These are phyloP conservation scores for Folsomia manolachei DNA, from an alignment of 2,888 invertebrate species.

Conservation along the genomic window DNA sequence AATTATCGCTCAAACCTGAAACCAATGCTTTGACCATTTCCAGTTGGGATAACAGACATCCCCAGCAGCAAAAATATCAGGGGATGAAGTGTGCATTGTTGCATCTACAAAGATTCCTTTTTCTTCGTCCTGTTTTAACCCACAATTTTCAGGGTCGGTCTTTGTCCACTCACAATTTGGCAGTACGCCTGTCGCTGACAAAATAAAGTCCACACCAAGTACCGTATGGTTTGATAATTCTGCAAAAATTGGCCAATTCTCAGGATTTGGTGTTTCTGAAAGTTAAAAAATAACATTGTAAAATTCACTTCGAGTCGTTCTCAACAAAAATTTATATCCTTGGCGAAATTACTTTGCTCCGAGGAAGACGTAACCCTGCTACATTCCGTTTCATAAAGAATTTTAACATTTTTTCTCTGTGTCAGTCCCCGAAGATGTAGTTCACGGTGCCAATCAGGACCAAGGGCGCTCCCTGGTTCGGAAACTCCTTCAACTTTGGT, in stretches of 20 bases:
- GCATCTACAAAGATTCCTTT: conserved; percentile 84
- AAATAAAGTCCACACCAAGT: conserved; percentile 80
- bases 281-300: too few species aligned
- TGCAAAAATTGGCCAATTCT: conserved; percentile 67
- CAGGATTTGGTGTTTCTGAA: too few species aligned
- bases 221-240: conserved; percentile 69
- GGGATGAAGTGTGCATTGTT: conserved; percentile 74
- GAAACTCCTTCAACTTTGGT: conserved; percentile 46
- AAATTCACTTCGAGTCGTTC: too few species aligned
- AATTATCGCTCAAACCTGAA: conserved; percentile 54
- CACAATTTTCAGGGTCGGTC: background rate
- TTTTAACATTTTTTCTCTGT: conserved; percentile 55
- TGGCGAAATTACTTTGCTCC: background rate
- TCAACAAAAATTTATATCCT: too few species aligned
- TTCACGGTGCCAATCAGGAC: conserved; percentile 90
- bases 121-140: conserved; percentile 57
- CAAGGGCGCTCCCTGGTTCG: conserved; percentile 77
- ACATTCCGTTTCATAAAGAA: conserved; percentile 57
- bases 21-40: conserved; percentile 75
- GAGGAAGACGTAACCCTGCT: conserved; percentile 13
- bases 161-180: conserved; percentile 57
- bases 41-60: conserved; percentile 87
- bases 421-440: conserved; percentile 61
- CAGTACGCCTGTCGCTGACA: conserved; percentile 92
- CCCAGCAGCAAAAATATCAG: conserved; percentile 87